Evolutionary conservation across 35 echinoderm and acorn worm genomes (phyloP).

Genomic region (Amphiura filiformis): DNA sequence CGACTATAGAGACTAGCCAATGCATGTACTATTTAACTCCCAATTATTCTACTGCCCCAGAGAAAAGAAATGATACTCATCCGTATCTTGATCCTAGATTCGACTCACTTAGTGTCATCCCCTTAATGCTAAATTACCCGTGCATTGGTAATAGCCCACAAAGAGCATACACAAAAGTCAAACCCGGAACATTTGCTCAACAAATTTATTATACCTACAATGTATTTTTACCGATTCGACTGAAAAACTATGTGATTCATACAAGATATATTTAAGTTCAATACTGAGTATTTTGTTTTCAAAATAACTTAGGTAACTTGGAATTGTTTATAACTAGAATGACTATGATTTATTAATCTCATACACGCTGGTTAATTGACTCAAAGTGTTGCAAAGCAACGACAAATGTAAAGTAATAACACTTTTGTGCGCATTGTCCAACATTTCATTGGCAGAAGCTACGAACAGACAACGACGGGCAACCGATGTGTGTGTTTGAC

Average conservation of each 20-base stretch:
- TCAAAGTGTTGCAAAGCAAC: no score
- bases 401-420: no score
- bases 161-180: background rate
- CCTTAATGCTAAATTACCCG: background rate
- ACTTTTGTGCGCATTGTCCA: no score
- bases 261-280: background rate
- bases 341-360: background rate
- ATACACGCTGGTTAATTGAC: background rate
- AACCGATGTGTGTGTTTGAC: no score
- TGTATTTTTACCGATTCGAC: background rate
- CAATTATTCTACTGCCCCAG: no score
- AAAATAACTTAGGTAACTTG: background rate
- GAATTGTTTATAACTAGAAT: background rate
- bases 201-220: background rate
- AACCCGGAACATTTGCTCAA: background rate
- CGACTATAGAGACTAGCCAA: no score
- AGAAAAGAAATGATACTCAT: no score
- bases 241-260: background rate
- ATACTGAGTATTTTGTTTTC: background rate
- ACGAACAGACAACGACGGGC: no score
- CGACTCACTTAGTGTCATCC: no score
- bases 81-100: no score
- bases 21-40: no score
- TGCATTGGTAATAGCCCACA: background rate
- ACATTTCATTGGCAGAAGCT: no score